Base-by-base conservation (phyloP, 2,888 invertebrate genomes). In the Dicyrtomina minuta region DNA sequence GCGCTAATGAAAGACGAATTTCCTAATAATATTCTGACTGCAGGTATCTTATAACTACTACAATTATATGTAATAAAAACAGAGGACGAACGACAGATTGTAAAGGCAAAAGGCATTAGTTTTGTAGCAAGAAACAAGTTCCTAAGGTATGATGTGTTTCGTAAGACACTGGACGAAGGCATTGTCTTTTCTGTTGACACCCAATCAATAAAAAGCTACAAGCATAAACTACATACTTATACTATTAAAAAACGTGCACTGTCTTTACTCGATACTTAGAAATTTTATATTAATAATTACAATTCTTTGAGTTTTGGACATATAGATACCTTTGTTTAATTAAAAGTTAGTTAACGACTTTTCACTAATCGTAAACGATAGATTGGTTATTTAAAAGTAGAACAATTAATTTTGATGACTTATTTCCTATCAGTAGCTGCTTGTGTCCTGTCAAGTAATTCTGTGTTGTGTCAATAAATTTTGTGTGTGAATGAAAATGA, bases 1-100 rank as follows among this genome's bases (percentile, higher is more conserved):
- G 66, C 55, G 1, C 22, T 26, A 1, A 59, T 67, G 58, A 67
- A 67, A 26, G 67, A 67, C 17, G 59, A 59, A 12, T 13, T 17
- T 13, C 13, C 27, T 6, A 51, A 49, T 1, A n/a, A 41, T 41
- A 68, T 68, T 1, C 13, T 68, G 1, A 15, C 24, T 1, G 44
- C 39, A 3, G 53, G 24, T 20, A 26, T 68, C 3, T 33, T 22
- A 10, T 24, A 43, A 3, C 22, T 33, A 20, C 44, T 24, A 15
- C 60, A 68, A 39, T 17, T 44, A 2, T 68, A 68, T 49, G 49
- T 8, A 5, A 58, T 27, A 26, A 22, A 15, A 55, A 26, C 22
- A 55, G 3, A 5, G 5, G 20, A 26, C 5, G 55, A 55, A 5
- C 5, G 4, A 15, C 4, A 15, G 4, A 15, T 4, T 15, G 15